Base-by-base conservation (phyloP, 2,888 invertebrate species). In the Uloborus plumipes region DNA sequence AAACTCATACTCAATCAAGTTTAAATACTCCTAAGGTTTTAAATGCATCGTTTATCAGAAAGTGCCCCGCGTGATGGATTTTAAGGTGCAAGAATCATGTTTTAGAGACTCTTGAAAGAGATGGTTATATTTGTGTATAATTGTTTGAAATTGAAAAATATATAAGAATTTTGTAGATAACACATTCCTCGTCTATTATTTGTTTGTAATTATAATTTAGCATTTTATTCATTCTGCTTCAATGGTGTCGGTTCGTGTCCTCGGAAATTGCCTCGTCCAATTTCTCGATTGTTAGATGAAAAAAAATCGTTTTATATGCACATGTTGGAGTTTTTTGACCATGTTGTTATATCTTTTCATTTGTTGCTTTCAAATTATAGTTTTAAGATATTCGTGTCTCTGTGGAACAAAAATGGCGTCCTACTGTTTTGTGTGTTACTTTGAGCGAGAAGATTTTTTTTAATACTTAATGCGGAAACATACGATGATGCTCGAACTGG, bases 141-240 rank as follows among this genome's bases (percentile, higher is more conserved):
- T 18, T 47, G 47, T 47, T n/a, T 11, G 39, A 18, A 59, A 59
- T 18, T 59, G 59, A 14, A 14, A 20, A 22, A 59, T 22, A 59
- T 22, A 18, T 22, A n/a, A 18, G n/a, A 64, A 47, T 47, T 18
- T 73, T 81, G 80, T 81, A 81, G 74, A 81, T 81, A 81, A 64
- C 64, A 81, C 80, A 81, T 81, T 81, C 80, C 80, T 74, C 64
- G 55, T 80, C 51, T 74, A 58, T 55, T 51, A 61, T 79, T 74
- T 69, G 47, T 64, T 39, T 64, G 64, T 64, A 47, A 47, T 64
- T 64, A 26, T 26, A 64, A 39, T 47, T 49, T 64, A 64, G 49
- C 64, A 22, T 47, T 64, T 64, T 64, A 47, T 39, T 39, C 39
- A 39, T 39, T 20, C 64, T 62, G 47, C 47, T 64, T 47, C 16